phyloP scores from a whole-genome alignment of 2,797 vertebrate genomes.

The Eulemur coronatus region DNA sequence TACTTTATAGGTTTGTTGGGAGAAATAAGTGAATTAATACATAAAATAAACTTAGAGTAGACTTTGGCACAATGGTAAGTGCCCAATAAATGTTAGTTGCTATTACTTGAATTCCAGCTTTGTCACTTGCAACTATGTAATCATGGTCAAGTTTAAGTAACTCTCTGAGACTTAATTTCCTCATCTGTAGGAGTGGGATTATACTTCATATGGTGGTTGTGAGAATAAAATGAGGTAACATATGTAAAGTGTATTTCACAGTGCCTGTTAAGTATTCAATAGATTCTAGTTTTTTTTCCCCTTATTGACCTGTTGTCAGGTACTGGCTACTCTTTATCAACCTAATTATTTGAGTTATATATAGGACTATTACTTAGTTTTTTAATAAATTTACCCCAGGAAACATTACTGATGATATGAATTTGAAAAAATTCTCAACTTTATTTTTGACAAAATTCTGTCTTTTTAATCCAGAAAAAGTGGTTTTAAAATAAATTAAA shows the following conservation, averaged over 20 bases:
- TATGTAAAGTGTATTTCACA: background rate
- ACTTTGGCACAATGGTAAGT: background rate
- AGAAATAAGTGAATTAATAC: slow-evolving; percentile 8
- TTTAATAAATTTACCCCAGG: background rate
- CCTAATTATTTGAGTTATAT: background rate
- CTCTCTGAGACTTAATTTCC: slow-evolving; percentile 25
- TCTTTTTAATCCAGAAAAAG: background rate
- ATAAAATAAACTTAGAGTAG: background rate
- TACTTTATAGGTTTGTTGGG: background rate
- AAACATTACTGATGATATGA: background rate
- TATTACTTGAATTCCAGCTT: slow-evolving; percentile 7
- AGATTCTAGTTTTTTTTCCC: background rate
- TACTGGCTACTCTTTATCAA: background rate
- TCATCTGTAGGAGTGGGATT: background rate
- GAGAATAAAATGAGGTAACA: background rate
- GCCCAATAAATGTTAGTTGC: background rate
- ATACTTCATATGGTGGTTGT: slow-evolving; percentile 15
- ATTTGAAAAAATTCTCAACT: background rate
- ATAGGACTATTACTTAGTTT: background rate
- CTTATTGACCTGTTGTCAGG: background rate
- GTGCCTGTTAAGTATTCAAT: background rate
- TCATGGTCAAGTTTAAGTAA: slow-evolving; percentile 1
- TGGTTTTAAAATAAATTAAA: background rate
- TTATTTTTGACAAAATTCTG: background rate
- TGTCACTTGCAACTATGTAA: background rate